These are phyloP conservation scores for Sinopyrophorus schimmeli DNA, from an alignment of 2,888 invertebrate species.

Conservation along the genomic window DNA sequence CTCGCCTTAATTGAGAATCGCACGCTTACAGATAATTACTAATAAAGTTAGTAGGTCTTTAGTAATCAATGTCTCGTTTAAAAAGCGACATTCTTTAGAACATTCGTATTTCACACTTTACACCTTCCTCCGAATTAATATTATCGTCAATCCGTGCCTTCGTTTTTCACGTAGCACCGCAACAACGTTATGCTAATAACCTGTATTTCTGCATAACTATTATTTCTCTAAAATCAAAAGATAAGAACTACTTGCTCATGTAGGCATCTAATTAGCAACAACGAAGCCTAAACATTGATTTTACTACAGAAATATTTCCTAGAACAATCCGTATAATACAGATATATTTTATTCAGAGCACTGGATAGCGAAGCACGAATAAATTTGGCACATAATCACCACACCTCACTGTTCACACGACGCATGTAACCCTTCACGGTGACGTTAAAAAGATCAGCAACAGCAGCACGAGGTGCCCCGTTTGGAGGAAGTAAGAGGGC, in stretches of 20 bases:
- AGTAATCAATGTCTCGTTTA: constrained; percentile 31
- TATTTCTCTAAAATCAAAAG: constrained; percentile 20
- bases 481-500: constrained; percentile 24
- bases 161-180: too few species aligned
- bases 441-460: constrained; percentile 48
- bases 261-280: constrained; percentile 38
- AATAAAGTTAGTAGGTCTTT: constrained; percentile 37
- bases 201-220: constrained; percentile 3
- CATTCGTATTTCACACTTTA: constrained; percentile 3
- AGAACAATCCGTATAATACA: constrained; percentile 41
- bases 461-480: constrained; percentile 40
- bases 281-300: constrained; percentile 44
- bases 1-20: constrained; percentile 36
- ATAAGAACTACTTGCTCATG: constrained; percentile 25
- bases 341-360: constrained; percentile 45
- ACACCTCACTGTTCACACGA: constrained; percentile 40
- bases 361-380: constrained; percentile 54
- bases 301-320: constrained; percentile 42
- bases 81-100: constrained; percentile 15
- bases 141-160: too few species aligned
- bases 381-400: constrained; percentile 54
- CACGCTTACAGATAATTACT: constrained; percentile 33
- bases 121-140: too few species aligned
- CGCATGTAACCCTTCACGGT: constrained; percentile 42
- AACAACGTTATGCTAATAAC: not conserved